A percentile compares a stretch with the other conserved stretches of the same genome.
These are phyloP conservation scores for Empis stercorea DNA, from an alignment of 2,888 invertebrate species.

Conservation along the genomic window DNA sequence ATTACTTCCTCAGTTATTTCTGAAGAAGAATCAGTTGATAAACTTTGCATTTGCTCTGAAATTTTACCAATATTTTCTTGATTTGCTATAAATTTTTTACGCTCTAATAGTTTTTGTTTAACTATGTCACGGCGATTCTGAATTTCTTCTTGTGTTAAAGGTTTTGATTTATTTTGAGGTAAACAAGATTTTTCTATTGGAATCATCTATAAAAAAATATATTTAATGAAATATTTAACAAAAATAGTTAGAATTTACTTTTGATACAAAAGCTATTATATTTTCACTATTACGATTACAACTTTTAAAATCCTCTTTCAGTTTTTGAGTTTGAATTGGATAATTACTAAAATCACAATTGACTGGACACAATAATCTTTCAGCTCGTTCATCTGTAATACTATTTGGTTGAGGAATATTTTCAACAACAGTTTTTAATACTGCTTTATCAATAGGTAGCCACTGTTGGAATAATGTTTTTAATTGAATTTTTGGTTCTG, in stretches of 20 bases:
- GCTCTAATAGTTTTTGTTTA: slow-evolving; percentile 49
- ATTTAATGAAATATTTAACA: no score
- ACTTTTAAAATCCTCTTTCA: slow-evolving; percentile 54
- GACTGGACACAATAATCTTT: slow-evolving; percentile 66
- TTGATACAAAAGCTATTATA: slow-evolving; percentile 36
- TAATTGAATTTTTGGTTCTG: slow-evolving; percentile 63
- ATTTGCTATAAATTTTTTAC: slow-evolving; percentile 22
- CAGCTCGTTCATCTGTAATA: slow-evolving; percentile 62
- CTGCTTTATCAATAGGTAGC: slow-evolving; percentile 71
- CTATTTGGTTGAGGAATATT: slow-evolving; percentile 72
- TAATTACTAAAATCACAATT: slow-evolving; percentile 54
- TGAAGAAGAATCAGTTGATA: slow-evolving; percentile 13
- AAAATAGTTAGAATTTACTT: slow-evolving; percentile 13
- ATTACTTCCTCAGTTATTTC: slow-evolving; percentile 14
- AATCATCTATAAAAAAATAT: slow-evolving; percentile 69
- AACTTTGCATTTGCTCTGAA: slow-evolving; percentile 20
- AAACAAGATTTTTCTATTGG: slow-evolving; percentile 59
- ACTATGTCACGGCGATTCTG: slow-evolving; percentile 52
- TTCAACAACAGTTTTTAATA: slow-evolving; percentile 69
- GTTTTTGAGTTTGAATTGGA: slow-evolving; percentile 52
- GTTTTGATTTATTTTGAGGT: slow-evolving; percentile 67
- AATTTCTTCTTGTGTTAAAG: slow-evolving; percentile 63
- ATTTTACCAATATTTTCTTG: slow-evolving; percentile 14
- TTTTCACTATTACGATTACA: slow-evolving; percentile 61
- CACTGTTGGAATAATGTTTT: slow-evolving; percentile 77